phyloP scores from a whole-genome alignment of 2,797 vertebrate genomes.

The Neostethus bicornis region DNA sequence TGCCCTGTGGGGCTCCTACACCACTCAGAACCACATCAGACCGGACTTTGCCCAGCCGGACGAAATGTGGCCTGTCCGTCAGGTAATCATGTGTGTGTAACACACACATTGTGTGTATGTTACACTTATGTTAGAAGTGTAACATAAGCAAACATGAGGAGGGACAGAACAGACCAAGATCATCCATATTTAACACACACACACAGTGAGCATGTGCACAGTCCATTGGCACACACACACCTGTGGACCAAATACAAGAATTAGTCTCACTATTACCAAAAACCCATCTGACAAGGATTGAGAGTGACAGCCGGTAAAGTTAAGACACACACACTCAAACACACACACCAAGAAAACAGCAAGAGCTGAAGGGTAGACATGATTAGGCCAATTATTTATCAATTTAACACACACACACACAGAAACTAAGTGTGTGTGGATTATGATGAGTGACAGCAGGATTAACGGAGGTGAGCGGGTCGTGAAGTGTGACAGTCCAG shows the following conservation, averaged over 20 bases:
- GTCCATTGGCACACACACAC: not conserved
- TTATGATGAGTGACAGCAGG: slow-evolving; percentile 65
- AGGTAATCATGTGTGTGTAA: too few relatives aligned
- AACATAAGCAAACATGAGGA: slow-evolving; percentile 1
- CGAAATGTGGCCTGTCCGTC: too few relatives aligned
- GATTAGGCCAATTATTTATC: slow-evolving; percentile 59
- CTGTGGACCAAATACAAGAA: slow-evolving; percentile 22
- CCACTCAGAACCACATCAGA: too few relatives aligned
- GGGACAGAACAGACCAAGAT: not conserved
- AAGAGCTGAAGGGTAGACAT: slow-evolving; percentile 42
- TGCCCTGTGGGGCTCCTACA: too few relatives aligned
- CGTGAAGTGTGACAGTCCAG: slow-evolving; percentile 52
- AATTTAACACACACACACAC: slow-evolving; percentile 46
- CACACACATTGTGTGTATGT: too few relatives aligned
- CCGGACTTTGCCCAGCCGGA: too few relatives aligned
- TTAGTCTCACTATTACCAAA: slow-evolving; percentile 30
- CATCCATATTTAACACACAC: not conserved
- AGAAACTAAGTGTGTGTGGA: slow-evolving; percentile 49
- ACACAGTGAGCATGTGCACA: not conserved
- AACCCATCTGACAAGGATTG: slow-evolving; percentile 46
- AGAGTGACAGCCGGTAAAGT: slow-evolving; percentile 53
- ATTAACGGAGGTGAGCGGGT: slow-evolving; percentile 58
- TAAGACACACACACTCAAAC: slow-evolving; percentile 10
- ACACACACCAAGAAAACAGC: slow-evolving; percentile 41
- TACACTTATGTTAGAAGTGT: not conserved